Conservation (phyloP, 2,797 vertebrate genomes). For the Potorous gilbertii region DNA sequence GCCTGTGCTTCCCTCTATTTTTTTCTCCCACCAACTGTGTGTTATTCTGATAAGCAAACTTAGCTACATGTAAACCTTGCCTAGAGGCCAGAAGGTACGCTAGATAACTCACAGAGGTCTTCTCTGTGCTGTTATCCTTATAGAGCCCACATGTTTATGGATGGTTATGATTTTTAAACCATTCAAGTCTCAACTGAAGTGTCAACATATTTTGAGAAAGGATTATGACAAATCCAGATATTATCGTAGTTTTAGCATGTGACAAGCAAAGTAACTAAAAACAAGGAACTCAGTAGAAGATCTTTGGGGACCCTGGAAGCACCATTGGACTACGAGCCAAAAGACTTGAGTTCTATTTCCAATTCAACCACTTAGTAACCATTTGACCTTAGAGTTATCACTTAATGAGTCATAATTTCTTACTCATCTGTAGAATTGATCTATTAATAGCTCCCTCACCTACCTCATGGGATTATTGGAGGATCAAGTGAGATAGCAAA, state of each 20-base stretch:
- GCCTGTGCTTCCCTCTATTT: slow-evolving; percentile 11
- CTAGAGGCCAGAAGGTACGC: background rate
- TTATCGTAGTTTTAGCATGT: background rate
- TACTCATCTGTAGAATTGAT: background rate
- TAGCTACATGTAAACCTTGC: background rate
- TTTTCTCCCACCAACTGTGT: slow-evolving; percentile 16
- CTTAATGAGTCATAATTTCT: background rate
- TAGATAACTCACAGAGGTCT: background rate
- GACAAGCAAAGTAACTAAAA: background rate
- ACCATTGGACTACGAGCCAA: background rate
- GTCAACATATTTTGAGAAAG: background rate
- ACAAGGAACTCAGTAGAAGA: background rate
- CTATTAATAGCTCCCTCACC: background rate
- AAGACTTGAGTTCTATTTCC: background rate
- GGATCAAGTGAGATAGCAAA: background rate
- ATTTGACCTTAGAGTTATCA: background rate
- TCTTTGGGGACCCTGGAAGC: background rate
- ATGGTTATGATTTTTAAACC: background rate
- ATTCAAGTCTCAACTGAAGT: background rate
- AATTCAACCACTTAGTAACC: background rate
- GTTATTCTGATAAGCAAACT: background rate
- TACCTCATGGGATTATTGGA: background rate
- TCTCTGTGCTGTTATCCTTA: background rate
- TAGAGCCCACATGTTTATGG: background rate
- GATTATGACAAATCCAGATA: background rate